Percentiles rank a stretch among this genome's conserved stretches.
Conservation (phyloP, 2,888 invertebrate genomes). For the Ectropis crepuscularia region DNA sequence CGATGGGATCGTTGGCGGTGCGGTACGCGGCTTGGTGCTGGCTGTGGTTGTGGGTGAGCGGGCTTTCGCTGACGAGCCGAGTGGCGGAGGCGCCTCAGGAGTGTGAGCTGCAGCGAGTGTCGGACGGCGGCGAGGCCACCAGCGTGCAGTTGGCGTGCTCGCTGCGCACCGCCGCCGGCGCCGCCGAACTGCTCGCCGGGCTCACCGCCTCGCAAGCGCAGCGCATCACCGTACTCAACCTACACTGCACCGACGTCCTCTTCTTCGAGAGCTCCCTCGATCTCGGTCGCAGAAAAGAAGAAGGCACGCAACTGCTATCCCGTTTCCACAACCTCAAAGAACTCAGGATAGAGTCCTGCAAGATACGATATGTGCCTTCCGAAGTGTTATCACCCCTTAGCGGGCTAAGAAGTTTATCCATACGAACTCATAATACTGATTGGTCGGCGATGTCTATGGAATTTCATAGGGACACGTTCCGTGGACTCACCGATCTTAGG, state of each 20-base stretch:
- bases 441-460: conserved; percentile 93
- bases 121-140: conserved; percentile 82
- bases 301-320: conserved; percentile 84
- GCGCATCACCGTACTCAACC: conserved; percentile 87
- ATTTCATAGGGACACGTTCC: conserved; percentile 88
- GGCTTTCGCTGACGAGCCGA: conserved; percentile 79
- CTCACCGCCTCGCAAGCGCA: conserved; percentile 87
- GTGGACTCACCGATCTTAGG: conserved; percentile 87
- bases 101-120: conserved; percentile 88
- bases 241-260: conserved; percentile 89
- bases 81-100: conserved; percentile 88
- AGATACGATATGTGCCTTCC: conserved; percentile 89
- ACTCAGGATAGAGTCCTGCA: conserved; percentile 90
- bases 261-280: conserved; percentile 90
- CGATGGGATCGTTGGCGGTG: conserved; percentile 75
- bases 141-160: conserved; percentile 87
- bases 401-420: conserved; percentile 86
- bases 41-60: conserved; percentile 68
- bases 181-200: conserved; percentile 86
- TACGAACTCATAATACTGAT: conserved; percentile 91
- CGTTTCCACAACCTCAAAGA: conserved; percentile 87
- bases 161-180: conserved; percentile 87
- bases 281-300: conserved; percentile 80
- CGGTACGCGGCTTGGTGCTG: conserved; percentile 73
- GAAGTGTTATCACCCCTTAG: conserved; percentile 88